Conservation (phyloP, 2,888 invertebrate species). For the Sussaba pulchella region DNA sequence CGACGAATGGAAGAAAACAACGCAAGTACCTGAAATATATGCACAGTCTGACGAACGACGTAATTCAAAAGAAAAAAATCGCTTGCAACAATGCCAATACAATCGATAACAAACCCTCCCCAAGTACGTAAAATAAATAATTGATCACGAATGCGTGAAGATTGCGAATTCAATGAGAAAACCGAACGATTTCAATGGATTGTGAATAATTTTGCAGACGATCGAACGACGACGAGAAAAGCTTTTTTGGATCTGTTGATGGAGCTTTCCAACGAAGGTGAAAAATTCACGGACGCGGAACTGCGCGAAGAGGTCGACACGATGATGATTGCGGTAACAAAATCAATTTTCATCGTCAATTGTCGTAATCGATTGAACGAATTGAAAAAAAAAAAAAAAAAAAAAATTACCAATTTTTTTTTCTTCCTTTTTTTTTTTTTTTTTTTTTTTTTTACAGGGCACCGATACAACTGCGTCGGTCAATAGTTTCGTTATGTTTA, state of each 20-base stretch:
- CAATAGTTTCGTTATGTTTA: slow-evolving; percentile 69
- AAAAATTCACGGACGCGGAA: slow-evolving; percentile 85
- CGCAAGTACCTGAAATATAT: slow-evolving; percentile 86
- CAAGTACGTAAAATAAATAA: slow-evolving; percentile 47
- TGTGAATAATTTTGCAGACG: slow-evolving; percentile 44
- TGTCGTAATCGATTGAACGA: too few species aligned
- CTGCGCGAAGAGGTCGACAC: slow-evolving; percentile 87
- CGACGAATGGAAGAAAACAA: slow-evolving; percentile 86
- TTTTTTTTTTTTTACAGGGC: slow-evolving; percentile 66
- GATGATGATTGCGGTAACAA: slow-evolving; percentile 86
- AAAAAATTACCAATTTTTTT: too few species aligned
- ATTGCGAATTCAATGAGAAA: not conserved
- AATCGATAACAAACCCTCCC: slow-evolving; percentile 24
- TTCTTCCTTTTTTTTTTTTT: not conserved
- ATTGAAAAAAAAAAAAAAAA: too few species aligned
- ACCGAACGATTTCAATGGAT: too few species aligned
- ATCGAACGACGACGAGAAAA: slow-evolving; percentile 76
- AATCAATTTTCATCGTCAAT: too few species aligned
- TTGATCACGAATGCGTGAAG: not conserved
- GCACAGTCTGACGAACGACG: slow-evolving; percentile 87
- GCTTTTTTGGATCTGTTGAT: slow-evolving; percentile 85
- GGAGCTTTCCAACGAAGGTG: slow-evolving; percentile 85
- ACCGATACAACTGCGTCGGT: slow-evolving; percentile 73
- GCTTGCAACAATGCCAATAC: slow-evolving; percentile 79
- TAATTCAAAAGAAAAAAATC: slow-evolving; percentile 78